phyloP scores from a whole-genome alignment of 2,888 invertebrate species.

The Rhamphomyia laevipes region DNA sequence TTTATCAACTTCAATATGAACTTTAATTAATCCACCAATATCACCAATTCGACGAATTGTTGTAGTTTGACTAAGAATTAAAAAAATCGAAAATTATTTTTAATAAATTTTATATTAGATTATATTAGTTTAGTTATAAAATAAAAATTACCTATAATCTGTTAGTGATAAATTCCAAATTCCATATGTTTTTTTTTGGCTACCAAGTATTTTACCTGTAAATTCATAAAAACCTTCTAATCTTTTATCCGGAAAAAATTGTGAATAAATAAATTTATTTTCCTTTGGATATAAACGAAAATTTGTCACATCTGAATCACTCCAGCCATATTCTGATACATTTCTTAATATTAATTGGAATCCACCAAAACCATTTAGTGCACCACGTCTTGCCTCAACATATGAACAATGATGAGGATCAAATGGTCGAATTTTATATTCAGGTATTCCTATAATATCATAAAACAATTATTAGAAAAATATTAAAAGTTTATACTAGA shows the following conservation, averaged over 20 bases:
- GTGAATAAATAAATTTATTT: slow-evolving; percentile 58
- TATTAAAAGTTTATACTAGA: neutral
- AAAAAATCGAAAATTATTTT: too few species aligned
- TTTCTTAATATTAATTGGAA: slow-evolving; percentile 60
- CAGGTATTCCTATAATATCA: slow-evolving; percentile 49
- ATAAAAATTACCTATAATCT: slow-evolving; percentile 41
- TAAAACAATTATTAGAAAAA: neutral
- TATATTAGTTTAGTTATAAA: neutral
- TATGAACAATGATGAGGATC: slow-evolving; percentile 66
- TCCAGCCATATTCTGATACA: slow-evolving; percentile 67
- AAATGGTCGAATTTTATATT: slow-evolving; percentile 59
- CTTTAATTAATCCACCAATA: slow-evolving; percentile 42
- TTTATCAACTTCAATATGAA: slow-evolving; percentile 58
- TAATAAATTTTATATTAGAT: neutral
- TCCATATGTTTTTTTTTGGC: slow-evolving; percentile 50
- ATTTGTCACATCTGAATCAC: slow-evolving; percentile 61
- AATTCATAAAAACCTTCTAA: slow-evolving; percentile 57
- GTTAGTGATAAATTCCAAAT: slow-evolving; percentile 64
- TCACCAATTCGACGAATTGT: slow-evolving; percentile 37
- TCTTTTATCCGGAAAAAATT: slow-evolving; percentile 72
- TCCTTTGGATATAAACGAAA: slow-evolving; percentile 57
- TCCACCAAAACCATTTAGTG: slow-evolving; percentile 49
- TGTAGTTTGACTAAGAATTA: slow-evolving; percentile 37
- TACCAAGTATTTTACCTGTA: slow-evolving; percentile 49
- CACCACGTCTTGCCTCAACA: slow-evolving; percentile 50